Evolutionary conservation across 2,113 vertebrate species (phyloP).

Genomic region (Carassius carassius): DNA sequence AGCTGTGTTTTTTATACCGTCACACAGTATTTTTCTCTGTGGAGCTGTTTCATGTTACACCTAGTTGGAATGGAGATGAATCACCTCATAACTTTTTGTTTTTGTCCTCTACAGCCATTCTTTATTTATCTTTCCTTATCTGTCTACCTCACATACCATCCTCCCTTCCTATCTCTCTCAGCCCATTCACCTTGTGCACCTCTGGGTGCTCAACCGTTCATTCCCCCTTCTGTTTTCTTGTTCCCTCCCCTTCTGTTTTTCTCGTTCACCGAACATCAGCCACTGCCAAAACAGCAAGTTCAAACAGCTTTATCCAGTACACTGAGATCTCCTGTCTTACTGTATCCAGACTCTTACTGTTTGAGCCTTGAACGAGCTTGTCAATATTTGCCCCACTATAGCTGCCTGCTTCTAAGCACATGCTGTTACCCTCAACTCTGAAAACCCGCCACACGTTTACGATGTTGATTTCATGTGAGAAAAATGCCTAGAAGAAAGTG

Average conservation of each 20-base stretch:
- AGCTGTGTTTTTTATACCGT: neutral
- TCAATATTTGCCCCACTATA: slow-evolving; percentile 38
- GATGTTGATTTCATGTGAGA: neutral
- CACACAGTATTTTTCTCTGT: neutral
- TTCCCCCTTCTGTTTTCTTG: slow-evolving; percentile 14
- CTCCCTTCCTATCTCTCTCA: neutral
- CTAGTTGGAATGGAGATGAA: neutral
- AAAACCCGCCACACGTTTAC: neutral
- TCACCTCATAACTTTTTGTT: slow-evolving; percentile 11
- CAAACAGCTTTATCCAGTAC: slow-evolving; percentile 16
- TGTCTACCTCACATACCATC: slow-evolving; percentile 18
- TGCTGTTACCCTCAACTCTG: neutral
- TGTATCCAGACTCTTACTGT: neutral
- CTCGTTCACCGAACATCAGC: slow-evolving; percentile 14
- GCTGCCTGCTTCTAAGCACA: slow-evolving; percentile 1
- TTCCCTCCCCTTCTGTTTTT: slow-evolving; percentile 2
- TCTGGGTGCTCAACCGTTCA: slow-evolving; percentile 8
- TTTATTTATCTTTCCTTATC: slow-evolving; percentile 21
- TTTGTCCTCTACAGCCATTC: slow-evolving; percentile 20
- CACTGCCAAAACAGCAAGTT: slow-evolving; percentile 24
- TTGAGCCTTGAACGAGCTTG: slow-evolving; percentile 8
- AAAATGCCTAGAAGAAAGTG: neutral
- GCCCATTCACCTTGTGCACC: neutral
- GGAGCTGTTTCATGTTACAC: neutral
- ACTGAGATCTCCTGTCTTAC: neutral